A percentile compares a stretch with the other conserved stretches of the same genome.
Evolutionary conservation across 1,140 invertebrate species (phyloP).

Genomic region (Theocolax elegans): DNA sequence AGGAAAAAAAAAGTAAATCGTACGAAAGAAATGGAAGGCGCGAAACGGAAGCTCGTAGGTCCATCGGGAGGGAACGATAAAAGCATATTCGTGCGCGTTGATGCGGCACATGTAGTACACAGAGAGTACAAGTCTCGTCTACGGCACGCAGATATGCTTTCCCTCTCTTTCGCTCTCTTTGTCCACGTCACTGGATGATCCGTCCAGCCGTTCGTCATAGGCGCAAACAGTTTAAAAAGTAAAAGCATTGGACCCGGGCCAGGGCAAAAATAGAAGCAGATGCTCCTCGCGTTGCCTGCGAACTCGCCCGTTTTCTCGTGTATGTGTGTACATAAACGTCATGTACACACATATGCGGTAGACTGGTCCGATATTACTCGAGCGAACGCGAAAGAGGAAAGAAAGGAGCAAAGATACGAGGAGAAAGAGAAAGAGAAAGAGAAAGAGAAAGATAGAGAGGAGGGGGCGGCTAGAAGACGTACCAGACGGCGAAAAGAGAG

Average conservation of each 20-base stretch:
- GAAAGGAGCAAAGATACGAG: too few species aligned
- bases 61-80: neutral
- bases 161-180: neutral
- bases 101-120: neutral
- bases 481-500: constrained; percentile 11
- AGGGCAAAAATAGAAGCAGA: constrained; percentile 68
- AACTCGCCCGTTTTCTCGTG: too few species aligned
- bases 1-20: too few species aligned
- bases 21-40: neutral
- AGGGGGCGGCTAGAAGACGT: constrained; percentile 6
- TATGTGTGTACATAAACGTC: too few species aligned
- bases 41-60: neutral
- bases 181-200: constrained; percentile 55
- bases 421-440: neutral
- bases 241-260: constrained; percentile 66
- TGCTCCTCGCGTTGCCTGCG: constrained; percentile 51
- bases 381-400: neutral
- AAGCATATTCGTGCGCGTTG: neutral
- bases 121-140: neutral
- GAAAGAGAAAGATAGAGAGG: constrained; percentile 8
- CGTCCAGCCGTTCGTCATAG: constrained; percentile 65
- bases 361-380: constrained; percentile 1
- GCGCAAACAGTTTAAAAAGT: constrained; percentile 62
- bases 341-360: neutral
- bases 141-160: too few species aligned